Percentiles rank a stretch among this genome's conserved stretches.
Conservation (phyloP, 2,888 invertebrate genomes). For the Syritta pipiens region DNA sequence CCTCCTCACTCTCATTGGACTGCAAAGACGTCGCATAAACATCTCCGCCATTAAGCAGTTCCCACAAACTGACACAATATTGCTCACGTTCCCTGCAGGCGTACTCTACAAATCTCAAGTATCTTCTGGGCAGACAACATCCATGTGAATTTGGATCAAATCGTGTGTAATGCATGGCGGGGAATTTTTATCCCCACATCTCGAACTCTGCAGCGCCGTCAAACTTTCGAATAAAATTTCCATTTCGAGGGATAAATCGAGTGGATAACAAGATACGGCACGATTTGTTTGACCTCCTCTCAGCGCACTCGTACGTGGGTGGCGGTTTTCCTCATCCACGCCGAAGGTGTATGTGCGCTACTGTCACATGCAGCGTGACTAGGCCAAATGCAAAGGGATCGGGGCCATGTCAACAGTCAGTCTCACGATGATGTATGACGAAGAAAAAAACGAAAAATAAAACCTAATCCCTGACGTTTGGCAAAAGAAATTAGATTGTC, state of each 20-base stretch:
- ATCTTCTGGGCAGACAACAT: too few species aligned
- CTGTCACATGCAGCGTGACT: neutral
- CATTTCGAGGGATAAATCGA: neutral
- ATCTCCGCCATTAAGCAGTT: too few species aligned
- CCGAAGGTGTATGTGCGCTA: neutral
- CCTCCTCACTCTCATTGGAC: too few species aligned
- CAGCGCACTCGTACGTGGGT: too few species aligned
- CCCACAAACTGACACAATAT: too few species aligned
- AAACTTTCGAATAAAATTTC: neutral
- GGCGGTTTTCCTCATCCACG: neutral
- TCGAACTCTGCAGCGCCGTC: neutral
- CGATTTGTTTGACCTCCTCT: too few species aligned
- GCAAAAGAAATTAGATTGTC: conserved; percentile 14
- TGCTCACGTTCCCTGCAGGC: neutral
- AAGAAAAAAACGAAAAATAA: neutral
- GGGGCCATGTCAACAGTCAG: neutral
- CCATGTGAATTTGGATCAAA: neutral
- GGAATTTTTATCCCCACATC: neutral
- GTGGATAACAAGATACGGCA: too few species aligned
- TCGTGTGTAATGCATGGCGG: neutral
- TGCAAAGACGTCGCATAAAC: too few species aligned
- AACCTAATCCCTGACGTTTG: neutral
- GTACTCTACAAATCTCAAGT: neutral
- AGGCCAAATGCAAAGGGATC: neutral
- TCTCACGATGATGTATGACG: neutral